Base-by-base conservation (phyloP, 2,888 invertebrate species). In the Drosophila histrio region DNA sequence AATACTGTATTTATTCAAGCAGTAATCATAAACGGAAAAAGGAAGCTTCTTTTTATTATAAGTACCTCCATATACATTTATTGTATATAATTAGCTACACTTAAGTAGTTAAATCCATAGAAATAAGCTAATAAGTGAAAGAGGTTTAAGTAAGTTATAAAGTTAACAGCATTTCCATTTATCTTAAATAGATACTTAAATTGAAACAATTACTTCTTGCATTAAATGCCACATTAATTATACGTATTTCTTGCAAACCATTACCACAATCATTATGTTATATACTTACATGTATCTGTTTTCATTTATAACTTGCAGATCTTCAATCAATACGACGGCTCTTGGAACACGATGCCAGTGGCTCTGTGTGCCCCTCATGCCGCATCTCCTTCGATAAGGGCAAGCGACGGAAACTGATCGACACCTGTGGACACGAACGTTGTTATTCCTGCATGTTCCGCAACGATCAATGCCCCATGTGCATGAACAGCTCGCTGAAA, bases 381-480 rank as follows among this genome's bases (percentile, higher is more conserved):
- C 95, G 95, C 92, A 96, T 97, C 95, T 97, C 97, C 85, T 98
- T 97, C 93, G 98, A 98, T 93, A 97, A 97, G 93, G 98, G 98
- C 92, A 98, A 98, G 93, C 97, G 98, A 93, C 95, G 98, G 92
- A 96, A 97, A 91, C 94, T 98, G 90, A 97, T 98, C 91, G 98
- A 98, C 93, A 95, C 97, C 69, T 98, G 98, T 92, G 98, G 98
- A 79, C 98, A 98, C 94, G 98, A 98, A 91, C 93, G 97, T 72
- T 98, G 98, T 92, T 98, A 98, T 93, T 95, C 97, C 79, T 98
- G 98, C 92, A 96, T 98, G 95, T 97, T 97, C 93, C 95, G 95
- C 87, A 97, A 96, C 93, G 97, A 97, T 92, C 94, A 95, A 74
- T 98, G 98, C 92, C 97, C 97, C 32, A 93, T 97, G 75, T 98